These are phyloP conservation scores for Lithobates sylvaticus DNA, from an alignment of 2,797 vertebrate genomes.

Conservation along the genomic window DNA sequence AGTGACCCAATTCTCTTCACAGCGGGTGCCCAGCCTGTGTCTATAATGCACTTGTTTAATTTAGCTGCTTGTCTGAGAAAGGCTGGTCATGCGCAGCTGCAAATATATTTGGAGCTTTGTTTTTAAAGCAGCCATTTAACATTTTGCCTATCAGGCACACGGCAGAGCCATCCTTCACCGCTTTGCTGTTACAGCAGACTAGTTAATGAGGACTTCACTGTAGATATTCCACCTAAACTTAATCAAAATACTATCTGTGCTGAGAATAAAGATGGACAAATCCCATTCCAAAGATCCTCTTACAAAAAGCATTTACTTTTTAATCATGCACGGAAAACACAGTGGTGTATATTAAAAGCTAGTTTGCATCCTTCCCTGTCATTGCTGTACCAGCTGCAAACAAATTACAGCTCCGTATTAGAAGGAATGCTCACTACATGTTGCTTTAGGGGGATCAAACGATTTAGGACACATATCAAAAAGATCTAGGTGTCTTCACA, in stretches of 20 bases:
- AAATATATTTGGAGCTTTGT: neutral
- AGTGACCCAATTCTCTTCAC: constrained; percentile 31
- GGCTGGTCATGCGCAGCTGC: neutral
- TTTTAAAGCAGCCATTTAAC: constrained; percentile 13
- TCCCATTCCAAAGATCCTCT: neutral
- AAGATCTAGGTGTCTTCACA: no score
- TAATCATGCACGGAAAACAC: neutral
- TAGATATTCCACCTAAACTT: neutral
- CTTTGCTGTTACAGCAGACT: neutral
- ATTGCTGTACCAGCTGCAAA: no score
- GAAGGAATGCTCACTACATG: no score
- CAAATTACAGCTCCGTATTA: no score
- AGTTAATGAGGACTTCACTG: neutral
- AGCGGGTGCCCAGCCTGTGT: neutral
- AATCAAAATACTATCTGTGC: neutral
- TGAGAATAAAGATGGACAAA: neutral
- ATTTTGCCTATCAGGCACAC: neutral
- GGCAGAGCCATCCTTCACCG: neutral
- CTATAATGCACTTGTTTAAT: constrained; percentile 47
- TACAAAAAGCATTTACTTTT: neutral
- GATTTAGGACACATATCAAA: no score
- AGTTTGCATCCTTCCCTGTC: no score
- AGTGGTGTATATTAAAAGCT: neutral
- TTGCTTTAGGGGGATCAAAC: no score
- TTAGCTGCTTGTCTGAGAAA: constrained; percentile 20